These are phyloP conservation scores for Accipiter cooperii DNA, from an alignment of 2,113 vertebrate genomes.

Conservation along the genomic window DNA sequence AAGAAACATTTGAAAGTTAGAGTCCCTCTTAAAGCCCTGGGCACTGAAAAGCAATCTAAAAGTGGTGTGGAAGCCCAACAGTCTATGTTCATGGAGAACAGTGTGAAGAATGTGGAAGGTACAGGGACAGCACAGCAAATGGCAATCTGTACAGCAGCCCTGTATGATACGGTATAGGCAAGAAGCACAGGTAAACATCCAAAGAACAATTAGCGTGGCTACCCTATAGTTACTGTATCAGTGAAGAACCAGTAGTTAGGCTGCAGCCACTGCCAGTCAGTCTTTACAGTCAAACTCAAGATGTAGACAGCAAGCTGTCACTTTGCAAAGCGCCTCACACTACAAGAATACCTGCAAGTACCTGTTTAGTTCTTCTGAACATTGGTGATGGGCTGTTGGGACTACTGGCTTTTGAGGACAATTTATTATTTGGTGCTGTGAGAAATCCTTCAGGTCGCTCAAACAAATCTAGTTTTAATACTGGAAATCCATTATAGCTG, in stretches of 20 bases:
- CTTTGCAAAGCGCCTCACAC: neutral
- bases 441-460: constrained; percentile 82
- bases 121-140: neutral
- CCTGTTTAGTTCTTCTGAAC: constrained; percentile 98
- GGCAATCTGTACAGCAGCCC: neutral
- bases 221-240: neutral
- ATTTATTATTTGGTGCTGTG: constrained; percentile 69
- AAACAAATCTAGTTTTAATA: constrained; percentile 85
- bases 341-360: constrained; percentile 44
- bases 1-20: neutral
- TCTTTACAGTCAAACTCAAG: neutral
- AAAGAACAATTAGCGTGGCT: neutral
- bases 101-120: rapidly evolving
- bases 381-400: constrained; percentile 91
- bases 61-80: neutral
- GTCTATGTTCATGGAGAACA: neutral
- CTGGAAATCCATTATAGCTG: constrained; percentile 94
- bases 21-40: neutral
- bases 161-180: neutral
- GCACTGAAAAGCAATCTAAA: neutral
- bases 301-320: neutral
- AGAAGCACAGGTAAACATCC: neutral
- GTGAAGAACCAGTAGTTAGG: neutral
- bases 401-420: constrained; percentile 83
- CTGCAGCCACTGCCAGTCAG: neutral